Evolutionary conservation across 1,140 invertebrate genomes (phyloP).

Genomic region (Oscheius sp.): DNA sequence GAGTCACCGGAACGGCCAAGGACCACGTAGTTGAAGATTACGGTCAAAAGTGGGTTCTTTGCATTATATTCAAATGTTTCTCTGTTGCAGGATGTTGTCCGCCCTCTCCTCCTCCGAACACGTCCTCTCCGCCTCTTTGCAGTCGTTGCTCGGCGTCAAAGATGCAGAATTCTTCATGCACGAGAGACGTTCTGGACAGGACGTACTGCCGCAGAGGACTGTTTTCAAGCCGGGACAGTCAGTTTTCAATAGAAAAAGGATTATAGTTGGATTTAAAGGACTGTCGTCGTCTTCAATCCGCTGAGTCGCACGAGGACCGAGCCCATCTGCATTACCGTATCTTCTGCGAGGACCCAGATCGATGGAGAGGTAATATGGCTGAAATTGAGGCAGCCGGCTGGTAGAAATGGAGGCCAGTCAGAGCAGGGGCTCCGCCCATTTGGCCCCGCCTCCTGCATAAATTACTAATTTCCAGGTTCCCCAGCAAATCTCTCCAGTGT

Average conservation of each 20-base stretch:
- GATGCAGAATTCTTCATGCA: conserved; percentile 19
- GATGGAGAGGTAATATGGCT: conserved; percentile 69
- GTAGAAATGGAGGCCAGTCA: too few species aligned
- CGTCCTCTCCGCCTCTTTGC: conserved; percentile 72
- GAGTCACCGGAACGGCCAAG: conserved; percentile 87
- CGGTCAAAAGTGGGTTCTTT: conserved; percentile 71
- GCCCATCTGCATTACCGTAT: conserved; percentile 70
- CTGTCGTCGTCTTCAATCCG: conserved; percentile 74
- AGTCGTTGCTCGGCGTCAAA: conserved; percentile 64
- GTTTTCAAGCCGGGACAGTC: conserved; percentile 53
- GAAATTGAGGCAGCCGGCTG: too few species aligned
- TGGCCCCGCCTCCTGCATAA: too few species aligned
- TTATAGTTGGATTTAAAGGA: not conserved
- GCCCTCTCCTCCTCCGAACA: conserved; percentile 71
- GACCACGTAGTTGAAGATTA: conserved; percentile 88
- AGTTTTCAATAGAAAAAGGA: not conserved
- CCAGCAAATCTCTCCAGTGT: conserved; percentile 36
- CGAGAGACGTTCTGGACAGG: conserved; percentile 34
- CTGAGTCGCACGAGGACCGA: conserved; percentile 69
- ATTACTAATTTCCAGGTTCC: too few species aligned
- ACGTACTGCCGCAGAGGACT: conserved; percentile 40
- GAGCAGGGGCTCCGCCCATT: too few species aligned
- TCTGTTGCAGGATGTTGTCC: conserved; percentile 67
- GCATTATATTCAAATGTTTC: not conserved
- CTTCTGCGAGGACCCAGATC: conserved; percentile 69